These are phyloP conservation scores for Amphipoea lucens DNA, from an alignment of 2,888 invertebrate species.

Conservation along the genomic window DNA sequence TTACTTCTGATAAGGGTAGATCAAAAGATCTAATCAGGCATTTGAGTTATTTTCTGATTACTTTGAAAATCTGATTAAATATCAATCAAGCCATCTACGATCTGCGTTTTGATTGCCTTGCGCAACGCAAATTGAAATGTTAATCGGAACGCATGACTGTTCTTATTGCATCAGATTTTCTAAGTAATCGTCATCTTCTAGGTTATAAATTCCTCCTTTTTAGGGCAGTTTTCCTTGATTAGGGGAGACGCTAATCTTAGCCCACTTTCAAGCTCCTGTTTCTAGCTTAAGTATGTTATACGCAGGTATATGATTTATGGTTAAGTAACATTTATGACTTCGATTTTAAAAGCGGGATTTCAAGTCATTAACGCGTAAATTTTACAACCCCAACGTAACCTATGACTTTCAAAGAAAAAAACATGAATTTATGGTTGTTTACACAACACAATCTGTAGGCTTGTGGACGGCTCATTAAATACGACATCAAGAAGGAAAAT, in stretches of 20 bases:
- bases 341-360: constrained; percentile 49
- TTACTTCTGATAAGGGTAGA: constrained; percentile 44
- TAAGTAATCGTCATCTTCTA: not conserved
- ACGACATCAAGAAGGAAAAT: constrained; percentile 80
- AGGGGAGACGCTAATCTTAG: not conserved
- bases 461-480: constrained; percentile 84
- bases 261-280: not conserved
- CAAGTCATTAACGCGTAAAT: constrained; percentile 63
- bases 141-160: not conserved
- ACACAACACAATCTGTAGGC: constrained; percentile 70
- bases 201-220: not conserved
- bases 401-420: constrained; percentile 69
- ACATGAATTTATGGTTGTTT: constrained; percentile 75
- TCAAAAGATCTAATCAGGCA: constrained; percentile 5
- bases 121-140: not conserved
- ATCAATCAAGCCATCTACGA: not conserved
- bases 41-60: constrained; percentile 32
- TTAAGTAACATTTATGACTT: constrained; percentile 40
- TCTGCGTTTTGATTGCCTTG: constrained; percentile 5
- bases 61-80: constrained; percentile 21
- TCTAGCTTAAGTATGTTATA: not conserved
- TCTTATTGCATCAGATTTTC: constrained; percentile 5
- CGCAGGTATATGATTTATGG: not conserved
- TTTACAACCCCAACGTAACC: constrained; percentile 65
- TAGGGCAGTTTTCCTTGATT: not conserved